Conservation (phyloP, 2,797 vertebrate species). For the Parauchenoglanis punctatus region DNA sequence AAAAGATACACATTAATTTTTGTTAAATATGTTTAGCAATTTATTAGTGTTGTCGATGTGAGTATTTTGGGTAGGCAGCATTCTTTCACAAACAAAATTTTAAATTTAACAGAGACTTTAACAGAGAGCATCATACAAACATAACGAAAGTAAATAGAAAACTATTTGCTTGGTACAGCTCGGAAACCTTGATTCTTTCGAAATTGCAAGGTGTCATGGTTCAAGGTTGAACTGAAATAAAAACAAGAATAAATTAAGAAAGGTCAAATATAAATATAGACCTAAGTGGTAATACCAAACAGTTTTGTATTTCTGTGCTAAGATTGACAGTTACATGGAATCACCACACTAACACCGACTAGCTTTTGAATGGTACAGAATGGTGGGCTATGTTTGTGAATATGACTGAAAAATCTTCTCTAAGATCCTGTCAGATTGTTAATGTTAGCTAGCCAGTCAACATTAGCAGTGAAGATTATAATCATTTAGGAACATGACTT, state of each 20-base stretch:
- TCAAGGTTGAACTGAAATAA: neutral
- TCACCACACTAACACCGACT: neutral
- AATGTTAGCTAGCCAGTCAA: neutral
- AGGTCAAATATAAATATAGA: neutral
- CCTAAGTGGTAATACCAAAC: neutral
- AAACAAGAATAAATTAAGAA: neutral
- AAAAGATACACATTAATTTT: neutral
- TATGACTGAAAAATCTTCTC: neutral
- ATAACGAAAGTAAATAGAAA: neutral
- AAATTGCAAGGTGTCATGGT: neutral
- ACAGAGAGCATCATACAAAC: neutral
- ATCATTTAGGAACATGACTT: neutral
- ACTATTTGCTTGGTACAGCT: neutral
- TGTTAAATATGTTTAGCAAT: neutral
- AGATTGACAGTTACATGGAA: neutral
- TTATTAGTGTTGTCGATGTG: neutral
- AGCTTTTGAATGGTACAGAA: neutral
- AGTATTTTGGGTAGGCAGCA: neutral
- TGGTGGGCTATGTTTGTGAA: neutral
- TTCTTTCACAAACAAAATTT: neutral
- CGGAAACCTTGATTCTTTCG: no score
- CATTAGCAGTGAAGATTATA: neutral
- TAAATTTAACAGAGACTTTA: neutral
- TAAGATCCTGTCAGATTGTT: neutral
- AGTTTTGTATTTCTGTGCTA: neutral